A percentile compares a stretch with the other conserved stretches of the same genome.
These are phyloP conservation scores for Percopsis omiscomaycus DNA, from an alignment of 2,797 vertebrate genomes.

Conservation along the genomic window DNA sequence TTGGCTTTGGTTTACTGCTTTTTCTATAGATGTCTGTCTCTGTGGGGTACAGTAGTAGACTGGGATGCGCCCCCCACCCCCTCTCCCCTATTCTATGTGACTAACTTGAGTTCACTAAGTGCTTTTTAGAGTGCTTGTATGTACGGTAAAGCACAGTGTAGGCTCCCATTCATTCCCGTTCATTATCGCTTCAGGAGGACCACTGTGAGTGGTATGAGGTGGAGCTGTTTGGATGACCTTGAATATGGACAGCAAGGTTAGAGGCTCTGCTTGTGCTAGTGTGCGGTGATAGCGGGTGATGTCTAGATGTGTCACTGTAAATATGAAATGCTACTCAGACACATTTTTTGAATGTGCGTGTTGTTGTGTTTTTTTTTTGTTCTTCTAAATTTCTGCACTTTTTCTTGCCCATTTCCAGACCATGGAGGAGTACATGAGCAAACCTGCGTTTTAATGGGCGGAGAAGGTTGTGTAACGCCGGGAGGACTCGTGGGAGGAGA, in stretches of 20 bases:
- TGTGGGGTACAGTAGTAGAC: constrained; percentile 2
- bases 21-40: constrained; percentile 24
- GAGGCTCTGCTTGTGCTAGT: constrained; percentile 75
- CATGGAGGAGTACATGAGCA: constrained; percentile 97
- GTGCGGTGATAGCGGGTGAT: constrained; percentile 44
- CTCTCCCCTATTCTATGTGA: constrained; percentile 39
- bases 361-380: neutral
- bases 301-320: constrained; percentile 51
- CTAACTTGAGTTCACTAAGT: constrained; percentile 52
- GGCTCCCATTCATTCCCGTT: constrained; percentile 70
- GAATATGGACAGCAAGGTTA: constrained; percentile 81
- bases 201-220: constrained; percentile 78
- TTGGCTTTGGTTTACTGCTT: constrained; percentile 51
- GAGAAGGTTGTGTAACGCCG: constrained; percentile 8
- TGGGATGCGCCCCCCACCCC: constrained; percentile 25
- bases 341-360: neutral
- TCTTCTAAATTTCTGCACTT: neutral
- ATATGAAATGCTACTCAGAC: constrained; percentile 24
- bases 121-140: constrained; percentile 33
- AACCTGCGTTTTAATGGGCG: constrained; percentile 87
- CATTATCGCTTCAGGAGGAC: constrained; percentile 78
- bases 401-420: constrained; percentile 76
- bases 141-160: constrained; percentile 41
- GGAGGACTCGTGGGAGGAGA: constrained; percentile 16
- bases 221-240: constrained; percentile 81